Evolutionary conservation across 2,797 vertebrate species (phyloP).

Genomic region (Fistularia tabacaria): DNA sequence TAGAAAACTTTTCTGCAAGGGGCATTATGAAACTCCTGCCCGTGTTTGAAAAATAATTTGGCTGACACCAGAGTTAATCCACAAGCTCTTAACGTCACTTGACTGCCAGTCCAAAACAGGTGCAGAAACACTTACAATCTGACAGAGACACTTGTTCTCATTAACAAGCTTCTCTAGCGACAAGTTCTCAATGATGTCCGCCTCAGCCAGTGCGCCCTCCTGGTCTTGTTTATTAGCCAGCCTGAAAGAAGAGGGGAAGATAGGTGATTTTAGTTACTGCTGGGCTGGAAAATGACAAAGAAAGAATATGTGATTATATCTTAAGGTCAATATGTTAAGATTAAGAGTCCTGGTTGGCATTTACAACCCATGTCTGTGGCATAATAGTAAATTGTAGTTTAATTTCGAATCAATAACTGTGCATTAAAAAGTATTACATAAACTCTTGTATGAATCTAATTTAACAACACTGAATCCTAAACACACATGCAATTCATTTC

Average conservation of each 20-base stretch:
- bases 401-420: too few species aligned
- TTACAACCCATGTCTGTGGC: not conserved
- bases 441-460: too few species aligned
- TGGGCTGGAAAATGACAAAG: not conserved
- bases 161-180: slow-evolving; percentile 92
- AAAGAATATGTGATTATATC: too few species aligned
- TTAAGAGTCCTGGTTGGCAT: too few species aligned
- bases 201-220: slow-evolving; percentile 89
- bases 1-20: too few species aligned
- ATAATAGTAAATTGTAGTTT: too few species aligned
- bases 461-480: too few species aligned
- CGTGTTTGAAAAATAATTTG: too few species aligned
- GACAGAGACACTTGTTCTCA: slow-evolving; percentile 92
- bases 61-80: not conserved
- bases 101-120: slow-evolving; percentile 14
- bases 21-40: too few species aligned
- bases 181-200: slow-evolving; percentile 89
- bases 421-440: too few species aligned
- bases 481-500: too few species aligned
- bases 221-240: slow-evolving; percentile 94
- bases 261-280: slow-evolving; percentile 2
- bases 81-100: slow-evolving; percentile 27
- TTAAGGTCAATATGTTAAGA: not conserved
- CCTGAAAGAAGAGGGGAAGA: slow-evolving; percentile 60
- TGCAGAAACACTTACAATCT: slow-evolving; percentile 84